Percentiles rank a stretch among this genome's conserved stretches.
phyloP scores from a whole-genome alignment of 2,888 invertebrate species.

The Stratiomys singularior region DNA sequence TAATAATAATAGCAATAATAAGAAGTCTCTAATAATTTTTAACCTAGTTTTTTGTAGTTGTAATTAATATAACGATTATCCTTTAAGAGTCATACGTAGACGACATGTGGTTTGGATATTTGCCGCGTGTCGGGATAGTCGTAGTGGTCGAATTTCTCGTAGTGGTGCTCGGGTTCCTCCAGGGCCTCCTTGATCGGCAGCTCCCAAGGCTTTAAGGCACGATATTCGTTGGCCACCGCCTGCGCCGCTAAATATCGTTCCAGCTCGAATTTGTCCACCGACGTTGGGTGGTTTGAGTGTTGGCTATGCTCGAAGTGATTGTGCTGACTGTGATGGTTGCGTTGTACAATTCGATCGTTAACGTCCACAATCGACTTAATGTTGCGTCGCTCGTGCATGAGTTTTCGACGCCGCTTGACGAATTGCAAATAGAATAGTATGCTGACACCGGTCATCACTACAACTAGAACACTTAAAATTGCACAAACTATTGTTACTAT shows the following conservation, averaged over 20 bases:
- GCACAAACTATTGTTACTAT: slow-evolving; percentile 66
- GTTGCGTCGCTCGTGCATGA: slow-evolving; percentile 62
- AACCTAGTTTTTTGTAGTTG: slow-evolving; percentile 54
- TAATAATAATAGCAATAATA: slow-evolving; percentile 24
- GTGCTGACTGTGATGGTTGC: slow-evolving; percentile 57
- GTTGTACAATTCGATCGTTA: slow-evolving; percentile 65
- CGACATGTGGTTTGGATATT: slow-evolving; percentile 66
- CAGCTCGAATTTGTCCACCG: slow-evolving; percentile 64
- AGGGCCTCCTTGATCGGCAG: slow-evolving; percentile 63
- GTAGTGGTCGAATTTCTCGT: slow-evolving; percentile 66
- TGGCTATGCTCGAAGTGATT: slow-evolving; percentile 56
- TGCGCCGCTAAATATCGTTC: slow-evolving; percentile 65
- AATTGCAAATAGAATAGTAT: slow-evolving; percentile 63
- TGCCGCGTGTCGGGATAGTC: slow-evolving; percentile 66
- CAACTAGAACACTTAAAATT: slow-evolving; percentile 62
- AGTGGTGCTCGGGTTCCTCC: slow-evolving; percentile 63
- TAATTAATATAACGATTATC: slow-evolving; percentile 54
- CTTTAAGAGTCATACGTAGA: slow-evolving; percentile 68
- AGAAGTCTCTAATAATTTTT: slow-evolving; percentile 48
- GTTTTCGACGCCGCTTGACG: slow-evolving; percentile 61
- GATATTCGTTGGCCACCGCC: slow-evolving; percentile 65
- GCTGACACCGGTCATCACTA: slow-evolving; percentile 63
- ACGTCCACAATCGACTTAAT: slow-evolving; percentile 65
- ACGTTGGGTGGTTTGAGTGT: slow-evolving; percentile 54
- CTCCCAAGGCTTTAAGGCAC: slow-evolving; percentile 65